Conservation (phyloP, 2,113 vertebrate species). For the Girardinichthys multiradiatus region DNA sequence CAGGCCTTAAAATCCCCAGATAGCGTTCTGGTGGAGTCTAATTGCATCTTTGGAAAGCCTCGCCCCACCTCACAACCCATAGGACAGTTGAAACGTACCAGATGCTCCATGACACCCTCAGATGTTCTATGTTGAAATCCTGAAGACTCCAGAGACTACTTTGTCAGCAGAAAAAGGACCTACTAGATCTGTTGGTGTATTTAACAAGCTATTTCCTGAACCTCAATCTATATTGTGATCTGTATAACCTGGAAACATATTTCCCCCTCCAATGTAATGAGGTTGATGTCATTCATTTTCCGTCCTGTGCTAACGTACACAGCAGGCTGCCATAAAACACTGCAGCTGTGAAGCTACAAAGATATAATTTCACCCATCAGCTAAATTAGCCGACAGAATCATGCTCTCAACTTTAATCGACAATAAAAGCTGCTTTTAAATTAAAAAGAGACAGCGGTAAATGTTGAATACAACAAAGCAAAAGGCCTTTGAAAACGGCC, state of each 20-base stretch:
- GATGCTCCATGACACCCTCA: neutral
- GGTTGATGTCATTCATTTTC: constrained; percentile 13
- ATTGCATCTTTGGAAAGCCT: neutral
- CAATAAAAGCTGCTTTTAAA: neutral
- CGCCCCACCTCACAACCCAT: neutral
- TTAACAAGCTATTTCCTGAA: too few species aligned
- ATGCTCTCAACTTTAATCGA: neutral
- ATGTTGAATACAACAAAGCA: neutral
- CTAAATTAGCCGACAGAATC: neutral
- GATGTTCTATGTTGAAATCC: neutral
- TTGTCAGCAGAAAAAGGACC: neutral
- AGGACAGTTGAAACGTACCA: neutral
- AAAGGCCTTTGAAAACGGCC: neutral
- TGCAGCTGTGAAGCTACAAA: neutral
- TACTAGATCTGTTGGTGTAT: too few species aligned
- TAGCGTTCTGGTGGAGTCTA: neutral
- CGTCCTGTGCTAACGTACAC: neutral
- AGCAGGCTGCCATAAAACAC: constrained; percentile 1
- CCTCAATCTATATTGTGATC: neutral
- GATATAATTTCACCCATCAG: neutral
- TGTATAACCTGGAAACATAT: constrained; percentile 1
- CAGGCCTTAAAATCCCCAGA: neutral
- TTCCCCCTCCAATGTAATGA: constrained; percentile 4
- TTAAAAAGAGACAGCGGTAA: neutral
- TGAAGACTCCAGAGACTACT: neutral